These are phyloP conservation scores for Calliphora vomitoria DNA, from an alignment of 2,888 invertebrate genomes.

Conservation along the genomic window DNA sequence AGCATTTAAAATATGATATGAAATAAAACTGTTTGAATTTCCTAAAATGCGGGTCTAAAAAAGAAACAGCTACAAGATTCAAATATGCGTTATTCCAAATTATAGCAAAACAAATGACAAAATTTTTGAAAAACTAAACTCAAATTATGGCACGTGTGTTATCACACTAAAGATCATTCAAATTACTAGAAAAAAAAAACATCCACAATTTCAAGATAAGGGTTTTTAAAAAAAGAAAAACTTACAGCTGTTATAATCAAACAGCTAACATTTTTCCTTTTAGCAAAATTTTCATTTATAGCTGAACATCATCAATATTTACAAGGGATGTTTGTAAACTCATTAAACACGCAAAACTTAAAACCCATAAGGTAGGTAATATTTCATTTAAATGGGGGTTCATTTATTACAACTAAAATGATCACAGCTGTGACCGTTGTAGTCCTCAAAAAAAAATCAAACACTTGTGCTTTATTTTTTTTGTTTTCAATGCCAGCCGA, in stretches of 20 bases:
- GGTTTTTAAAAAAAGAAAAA: slow-evolving; percentile 9
- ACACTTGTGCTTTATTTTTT: slow-evolving; percentile 66
- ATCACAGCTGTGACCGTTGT: slow-evolving; percentile 68
- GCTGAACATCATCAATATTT: slow-evolving; percentile 18
- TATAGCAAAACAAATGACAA: background rate
- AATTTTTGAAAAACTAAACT: background rate
- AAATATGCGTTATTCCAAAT: background rate
- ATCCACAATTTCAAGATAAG: slow-evolving; percentile 13
- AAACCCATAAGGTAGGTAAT: background rate
- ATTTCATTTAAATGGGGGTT: slow-evolving; percentile 72
- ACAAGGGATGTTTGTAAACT: slow-evolving; percentile 45
- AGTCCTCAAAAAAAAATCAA: slow-evolving; percentile 49
- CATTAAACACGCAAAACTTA: slow-evolving; percentile 34
- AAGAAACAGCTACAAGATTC: background rate
- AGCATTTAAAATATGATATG: background rate
- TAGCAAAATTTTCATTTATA: background rate
- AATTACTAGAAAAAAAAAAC: background rate
- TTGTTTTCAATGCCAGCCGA: slow-evolving; percentile 7
- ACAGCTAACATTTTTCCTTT: slow-evolving; percentile 29
- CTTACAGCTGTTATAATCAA: slow-evolving; percentile 61
- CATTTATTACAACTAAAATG: slow-evolving; percentile 27
- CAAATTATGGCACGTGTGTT: slow-evolving; percentile 21
- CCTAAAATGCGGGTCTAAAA: slow-evolving; percentile 46
- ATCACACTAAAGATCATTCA: slow-evolving; percentile 34
- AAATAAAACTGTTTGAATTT: background rate